Evolutionary conservation across 2,888 invertebrate species (phyloP).

Genomic region (Troglohyphantes excavatus): DNA sequence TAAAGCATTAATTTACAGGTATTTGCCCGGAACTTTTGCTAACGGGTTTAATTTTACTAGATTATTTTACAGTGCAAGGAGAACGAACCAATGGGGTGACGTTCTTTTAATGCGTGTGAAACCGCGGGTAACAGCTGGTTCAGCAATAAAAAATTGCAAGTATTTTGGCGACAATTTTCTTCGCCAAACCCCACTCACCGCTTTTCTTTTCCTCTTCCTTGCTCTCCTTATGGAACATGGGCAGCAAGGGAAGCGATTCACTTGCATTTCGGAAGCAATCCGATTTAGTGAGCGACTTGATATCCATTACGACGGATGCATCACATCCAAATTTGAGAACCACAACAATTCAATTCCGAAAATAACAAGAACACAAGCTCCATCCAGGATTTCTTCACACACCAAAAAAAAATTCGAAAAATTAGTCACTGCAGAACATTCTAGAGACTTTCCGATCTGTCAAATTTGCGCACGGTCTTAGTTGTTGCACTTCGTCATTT

Average conservation of each 20-base stretch:
- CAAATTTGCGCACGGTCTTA: not conserved
- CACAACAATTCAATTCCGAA: not conserved
- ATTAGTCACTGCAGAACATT: too few relatives aligned
- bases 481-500: not conserved
- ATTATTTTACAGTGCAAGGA: too few relatives aligned
- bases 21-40: too few relatives aligned
- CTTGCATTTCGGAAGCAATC: not conserved
- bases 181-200: constrained; percentile 4
- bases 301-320: not conserved
- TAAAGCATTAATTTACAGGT: too few relatives aligned
- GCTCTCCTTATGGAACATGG: not conserved
- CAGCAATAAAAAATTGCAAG: too few relatives aligned
- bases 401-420: too few relatives aligned
- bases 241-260: constrained; percentile 14
- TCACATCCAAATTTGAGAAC: not conserved
- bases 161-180: not conserved
- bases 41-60: too few relatives aligned
- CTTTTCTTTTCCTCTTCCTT: not conserved
- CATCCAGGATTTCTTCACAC: too few relatives aligned
- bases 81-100: too few relatives aligned
- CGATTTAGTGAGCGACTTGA: not conserved
- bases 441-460: not conserved
- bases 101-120: too few relatives aligned
- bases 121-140: too few relatives aligned
- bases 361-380: not conserved